Evolutionary conservation across 2,797 vertebrate species (phyloP).

Genomic region (Loris lydekkerianus): DNA sequence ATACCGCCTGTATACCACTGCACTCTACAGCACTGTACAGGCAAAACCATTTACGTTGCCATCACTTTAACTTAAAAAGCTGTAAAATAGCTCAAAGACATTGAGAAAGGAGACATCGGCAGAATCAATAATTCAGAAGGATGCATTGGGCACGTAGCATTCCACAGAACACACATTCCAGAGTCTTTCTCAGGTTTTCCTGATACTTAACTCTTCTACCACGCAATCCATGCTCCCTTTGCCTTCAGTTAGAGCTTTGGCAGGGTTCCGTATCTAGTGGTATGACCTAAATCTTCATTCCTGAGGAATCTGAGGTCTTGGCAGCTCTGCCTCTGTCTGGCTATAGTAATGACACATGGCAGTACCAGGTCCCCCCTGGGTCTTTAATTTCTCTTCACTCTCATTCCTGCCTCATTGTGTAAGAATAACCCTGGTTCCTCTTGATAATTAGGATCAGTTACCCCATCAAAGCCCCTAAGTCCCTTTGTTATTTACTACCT

Average conservation of each 20-base stretch:
- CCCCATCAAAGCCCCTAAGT: neutral
- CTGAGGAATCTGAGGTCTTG: neutral
- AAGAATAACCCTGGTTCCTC: neutral
- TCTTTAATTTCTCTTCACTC: neutral
- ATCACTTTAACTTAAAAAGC: neutral
- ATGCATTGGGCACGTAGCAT: neutral
- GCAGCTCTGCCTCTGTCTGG: neutral
- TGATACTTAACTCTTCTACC: neutral
- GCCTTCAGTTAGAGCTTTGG: neutral
- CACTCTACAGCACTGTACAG: neutral
- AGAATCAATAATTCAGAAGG: conserved; percentile 6
- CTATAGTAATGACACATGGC: neutral
- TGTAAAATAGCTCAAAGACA: neutral
- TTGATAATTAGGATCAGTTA: neutral
- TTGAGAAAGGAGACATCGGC: neutral
- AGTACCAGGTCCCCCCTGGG: neutral
- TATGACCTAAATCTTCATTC: neutral
- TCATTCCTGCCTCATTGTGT: neutral
- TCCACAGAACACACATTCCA: neutral
- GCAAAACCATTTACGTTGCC: neutral
- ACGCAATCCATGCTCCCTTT: neutral
- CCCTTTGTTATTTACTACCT: neutral
- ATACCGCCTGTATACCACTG: neutral
- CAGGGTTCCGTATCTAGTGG: neutral
- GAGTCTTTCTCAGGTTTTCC: neutral